phyloP scores from a whole-genome alignment of 1,140 invertebrate species.

The Megalopta genalis region DNA sequence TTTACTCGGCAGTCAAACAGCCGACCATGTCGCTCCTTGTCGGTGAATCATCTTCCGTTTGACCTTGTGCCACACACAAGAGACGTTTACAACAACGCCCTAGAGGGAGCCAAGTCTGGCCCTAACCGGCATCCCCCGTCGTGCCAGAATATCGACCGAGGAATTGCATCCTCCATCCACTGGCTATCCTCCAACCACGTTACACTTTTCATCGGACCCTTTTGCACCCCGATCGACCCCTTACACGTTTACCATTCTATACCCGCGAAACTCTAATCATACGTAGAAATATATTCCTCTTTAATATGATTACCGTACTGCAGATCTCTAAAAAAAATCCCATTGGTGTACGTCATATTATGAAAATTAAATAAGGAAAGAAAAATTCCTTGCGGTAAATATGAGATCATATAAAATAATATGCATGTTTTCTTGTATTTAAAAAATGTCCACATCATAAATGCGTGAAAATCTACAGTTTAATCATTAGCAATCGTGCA shows the following conservation, averaged over 20 bases:
- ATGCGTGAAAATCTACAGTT: too few species aligned
- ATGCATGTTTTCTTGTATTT: too few species aligned
- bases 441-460: too few species aligned
- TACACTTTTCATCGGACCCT: constrained; percentile 42
- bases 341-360: too few species aligned
- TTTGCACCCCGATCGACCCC: constrained; percentile 44
- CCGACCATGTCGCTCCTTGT: constrained; percentile 31
- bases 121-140: constrained; percentile 60
- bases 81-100: constrained; percentile 56
- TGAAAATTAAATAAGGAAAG: too few species aligned
- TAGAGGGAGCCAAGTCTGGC: constrained; percentile 61
- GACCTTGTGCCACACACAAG: constrained; percentile 61
- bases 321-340: too few species aligned
- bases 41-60: constrained; percentile 63
- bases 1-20: constrained; percentile 31
- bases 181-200: constrained; percentile 53
- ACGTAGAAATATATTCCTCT: background rate
- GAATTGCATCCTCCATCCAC: constrained; percentile 59
- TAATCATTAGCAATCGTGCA: too few species aligned
- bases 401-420: too few species aligned
- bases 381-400: too few species aligned
- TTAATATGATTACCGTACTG: too few species aligned
- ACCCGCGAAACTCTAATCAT: background rate
- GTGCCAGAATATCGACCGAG: constrained; percentile 66
- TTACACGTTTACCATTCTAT: constrained; percentile 21